These are phyloP conservation scores for Megalopta genalis DNA, from an alignment of 1,140 invertebrate species.

Conservation along the genomic window DNA sequence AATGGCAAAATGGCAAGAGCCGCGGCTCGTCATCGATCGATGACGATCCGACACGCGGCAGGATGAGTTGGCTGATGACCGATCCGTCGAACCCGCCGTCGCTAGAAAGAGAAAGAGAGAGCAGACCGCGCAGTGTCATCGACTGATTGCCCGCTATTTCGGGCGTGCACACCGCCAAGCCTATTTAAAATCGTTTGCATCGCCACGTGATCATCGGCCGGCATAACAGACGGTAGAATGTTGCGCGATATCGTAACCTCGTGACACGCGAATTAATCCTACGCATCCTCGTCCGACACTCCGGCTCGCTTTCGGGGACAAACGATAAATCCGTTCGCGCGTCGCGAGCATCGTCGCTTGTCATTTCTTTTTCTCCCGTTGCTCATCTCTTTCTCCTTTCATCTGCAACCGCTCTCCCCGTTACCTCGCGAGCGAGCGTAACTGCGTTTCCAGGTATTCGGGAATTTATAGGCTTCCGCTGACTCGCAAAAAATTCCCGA, in stretches of 20 bases:
- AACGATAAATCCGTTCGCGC: background rate
- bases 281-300: too few relatives aligned
- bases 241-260: slow-evolving; percentile 40
- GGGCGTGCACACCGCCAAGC: slow-evolving; percentile 41
- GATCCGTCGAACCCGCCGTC: slow-evolving; percentile 42
- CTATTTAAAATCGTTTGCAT: slow-evolving; percentile 55
- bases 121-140: slow-evolving; percentile 59
- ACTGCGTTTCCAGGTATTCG: slow-evolving; percentile 3
- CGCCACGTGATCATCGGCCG: slow-evolving; percentile 37
- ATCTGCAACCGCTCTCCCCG: background rate
- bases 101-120: slow-evolving; percentile 20
- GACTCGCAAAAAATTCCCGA: background rate
- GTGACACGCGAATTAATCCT: slow-evolving; percentile 36
- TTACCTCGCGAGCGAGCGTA: background rate
- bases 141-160: slow-evolving; percentile 64
- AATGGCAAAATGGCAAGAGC: background rate
- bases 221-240: slow-evolving; percentile 36
- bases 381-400: background rate
- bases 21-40: slow-evolving; percentile 39
- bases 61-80: slow-evolving; percentile 37
- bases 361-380: background rate
- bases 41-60: slow-evolving; percentile 11
- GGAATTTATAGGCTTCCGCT: background rate
- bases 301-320: background rate
- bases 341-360: background rate